phyloP scores from a whole-genome alignment of 2,113 vertebrate genomes.

The Phalacrocorax aristotelis region DNA sequence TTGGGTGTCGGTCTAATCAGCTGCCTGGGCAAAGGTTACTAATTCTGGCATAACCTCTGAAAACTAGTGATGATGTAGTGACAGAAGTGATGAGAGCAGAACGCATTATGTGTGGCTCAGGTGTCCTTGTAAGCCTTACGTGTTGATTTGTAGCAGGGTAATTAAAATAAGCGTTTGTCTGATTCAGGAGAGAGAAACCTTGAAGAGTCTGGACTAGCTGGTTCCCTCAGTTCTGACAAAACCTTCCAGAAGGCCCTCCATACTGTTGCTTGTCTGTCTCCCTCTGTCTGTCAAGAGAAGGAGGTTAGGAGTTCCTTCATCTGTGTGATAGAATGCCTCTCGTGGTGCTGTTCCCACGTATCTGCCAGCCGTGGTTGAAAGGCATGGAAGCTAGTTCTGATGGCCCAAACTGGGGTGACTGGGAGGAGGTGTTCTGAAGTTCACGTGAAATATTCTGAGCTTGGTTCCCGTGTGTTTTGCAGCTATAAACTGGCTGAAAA shows the following conservation, averaged over 20 bases:
- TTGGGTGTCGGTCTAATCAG: background rate
- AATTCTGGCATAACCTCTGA: background rate
- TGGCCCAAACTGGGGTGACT: background rate
- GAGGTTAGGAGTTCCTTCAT: accelerated
- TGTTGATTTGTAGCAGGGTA: background rate
- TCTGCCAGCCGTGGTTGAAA: background rate
- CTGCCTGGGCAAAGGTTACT: background rate
- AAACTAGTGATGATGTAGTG: background rate
- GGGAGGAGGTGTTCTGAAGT: background rate
- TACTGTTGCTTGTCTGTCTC: background rate
- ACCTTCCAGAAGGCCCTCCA: background rate
- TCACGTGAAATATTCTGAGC: background rate
- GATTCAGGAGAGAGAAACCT: background rate
- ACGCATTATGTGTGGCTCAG: background rate
- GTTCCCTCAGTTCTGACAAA: background rate
- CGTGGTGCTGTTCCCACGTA: background rate
- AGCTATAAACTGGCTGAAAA: constrained; percentile 91
- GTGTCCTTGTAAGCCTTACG: background rate
- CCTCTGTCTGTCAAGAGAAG: accelerated
- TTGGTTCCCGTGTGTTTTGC: background rate
- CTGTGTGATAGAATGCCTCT: background rate
- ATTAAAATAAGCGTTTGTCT: background rate
- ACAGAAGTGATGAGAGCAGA: background rate
- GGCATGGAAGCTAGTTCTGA: background rate
- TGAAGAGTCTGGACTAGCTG: background rate